These are phyloP conservation scores for Keiferia lycopersicella DNA, from an alignment of 2,888 invertebrate species.

Conservation along the genomic window DNA sequence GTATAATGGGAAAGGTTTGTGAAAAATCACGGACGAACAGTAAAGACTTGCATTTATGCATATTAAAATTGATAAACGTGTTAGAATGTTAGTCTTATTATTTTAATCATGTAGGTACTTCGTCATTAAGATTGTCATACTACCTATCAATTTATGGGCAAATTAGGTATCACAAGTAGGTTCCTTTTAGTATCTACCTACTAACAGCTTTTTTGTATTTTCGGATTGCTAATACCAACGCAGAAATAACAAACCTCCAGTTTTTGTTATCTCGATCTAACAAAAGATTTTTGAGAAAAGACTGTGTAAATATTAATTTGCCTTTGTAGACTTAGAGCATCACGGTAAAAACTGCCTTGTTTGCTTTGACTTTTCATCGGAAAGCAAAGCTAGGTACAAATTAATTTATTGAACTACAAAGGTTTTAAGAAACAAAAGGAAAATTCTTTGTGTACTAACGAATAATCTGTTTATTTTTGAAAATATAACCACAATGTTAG, in stretches of 20 bases:
- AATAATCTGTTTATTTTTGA: neutral
- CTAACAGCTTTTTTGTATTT: too few species aligned
- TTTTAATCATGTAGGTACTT: too few species aligned
- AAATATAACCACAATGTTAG: too few species aligned
- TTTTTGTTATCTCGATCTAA: slow-evolving; percentile 19
- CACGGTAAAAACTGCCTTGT: neutral
- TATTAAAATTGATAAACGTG: too few species aligned
- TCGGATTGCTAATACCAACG: slow-evolving; percentile 5
- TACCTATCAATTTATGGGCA: too few species aligned
- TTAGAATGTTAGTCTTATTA: too few species aligned
- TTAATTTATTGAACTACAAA: slow-evolving; percentile 2
- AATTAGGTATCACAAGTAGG: too few species aligned
- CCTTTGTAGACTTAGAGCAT: slow-evolving; percentile 15
- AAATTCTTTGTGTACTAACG: neutral
- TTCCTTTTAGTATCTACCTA: too few species aligned
- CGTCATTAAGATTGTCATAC: too few species aligned
- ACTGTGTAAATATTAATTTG: slow-evolving; percentile 23
- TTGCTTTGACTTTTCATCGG: neutral
- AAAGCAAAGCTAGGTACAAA: neutral
- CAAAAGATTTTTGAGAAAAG: slow-evolving; percentile 11
- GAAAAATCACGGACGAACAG: too few species aligned
- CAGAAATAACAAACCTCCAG: slow-evolving; percentile 15
- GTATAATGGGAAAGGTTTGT: too few species aligned
- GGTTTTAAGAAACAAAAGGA: neutral
- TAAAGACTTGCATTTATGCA: too few species aligned